Evolutionary conservation across 2,113 vertebrate genomes (phyloP), one percentile per base, ranked within the genome.

Genomic region (Perca flavescens): DNA sequence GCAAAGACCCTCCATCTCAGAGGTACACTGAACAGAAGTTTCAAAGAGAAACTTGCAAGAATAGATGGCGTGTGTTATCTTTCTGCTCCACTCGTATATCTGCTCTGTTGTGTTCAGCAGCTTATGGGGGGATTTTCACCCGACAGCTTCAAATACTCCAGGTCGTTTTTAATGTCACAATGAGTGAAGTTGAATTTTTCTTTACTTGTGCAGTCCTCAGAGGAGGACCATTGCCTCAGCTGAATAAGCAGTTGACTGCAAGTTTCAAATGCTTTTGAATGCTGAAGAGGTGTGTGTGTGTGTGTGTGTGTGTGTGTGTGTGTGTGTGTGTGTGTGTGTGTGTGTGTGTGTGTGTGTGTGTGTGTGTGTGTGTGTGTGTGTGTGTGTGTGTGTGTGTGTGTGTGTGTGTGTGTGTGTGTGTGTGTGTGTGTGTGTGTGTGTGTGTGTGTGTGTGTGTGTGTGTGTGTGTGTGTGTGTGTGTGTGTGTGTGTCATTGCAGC

Each of bases 11-110:
- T 86, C 89, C 74, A 74, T 89, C 87, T 88, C 67, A 65, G 83
- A 83, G 83, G 82, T 68, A 56, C 85, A 58, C 54, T n/a, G 68
- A 84, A 86, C 80, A 80, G 53, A 89, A 86, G 76, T 93, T 94
- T 94, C 90, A 93, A 93, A 94, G 92, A 85, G 88, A 64, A 83
- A 70, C 80, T 86, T 56, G 54, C 89, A 83, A 46, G 86, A 91
- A 93, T 88, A 91, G 91, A 91, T 90, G 90, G 81, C 75, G 19
- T 66, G 57, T 88, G 87, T 93, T 93, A 91, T 92, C 90, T 91
- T 63, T 61, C 61, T 52, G 70, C 89, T 90, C 88, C 85, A 84
- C 75, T 90, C 86, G 90, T 89, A 46, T 88, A 86, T 90, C 89
- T 87, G 79, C 80, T 67, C 74, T 91, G 80, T 89, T 89, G 86